Percentiles rank a stretch among this genome's conserved stretches.
These are phyloP conservation scores for Pterobdella sp. DNA, from an alignment of 2,888 invertebrate genomes.

Conservation along the genomic window DNA sequence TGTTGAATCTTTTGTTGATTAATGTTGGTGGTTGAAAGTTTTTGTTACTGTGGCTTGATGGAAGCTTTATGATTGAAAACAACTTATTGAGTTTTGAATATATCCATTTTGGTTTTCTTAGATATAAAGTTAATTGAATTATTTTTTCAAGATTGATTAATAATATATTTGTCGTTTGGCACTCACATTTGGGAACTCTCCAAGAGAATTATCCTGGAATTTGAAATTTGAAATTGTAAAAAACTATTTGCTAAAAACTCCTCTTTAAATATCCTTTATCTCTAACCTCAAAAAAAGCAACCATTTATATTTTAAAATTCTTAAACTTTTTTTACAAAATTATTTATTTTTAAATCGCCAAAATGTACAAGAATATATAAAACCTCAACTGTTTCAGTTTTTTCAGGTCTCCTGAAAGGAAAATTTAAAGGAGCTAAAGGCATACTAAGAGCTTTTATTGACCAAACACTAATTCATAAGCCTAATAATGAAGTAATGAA, in stretches of 20 bases:
- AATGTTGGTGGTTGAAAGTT: no score
- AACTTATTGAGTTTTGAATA: not conserved
- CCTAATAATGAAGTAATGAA: not conserved
- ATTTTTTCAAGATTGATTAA: not conserved
- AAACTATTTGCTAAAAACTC: not conserved
- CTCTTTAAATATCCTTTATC: not conserved
- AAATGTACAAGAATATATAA: not conserved
- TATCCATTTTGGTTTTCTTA: not conserved
- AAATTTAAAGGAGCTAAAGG: slow-evolving; percentile 65
- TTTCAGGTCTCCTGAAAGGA: slow-evolving; percentile 70
- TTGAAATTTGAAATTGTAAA: not conserved
- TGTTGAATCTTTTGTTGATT: no score
- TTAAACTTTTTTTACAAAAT: not conserved
- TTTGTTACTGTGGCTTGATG: no score
- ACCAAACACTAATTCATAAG: not conserved
- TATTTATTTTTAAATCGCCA: not conserved
- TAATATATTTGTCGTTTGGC: not conserved
- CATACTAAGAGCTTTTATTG: slow-evolving; percentile 55
- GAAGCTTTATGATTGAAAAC: not conserved
- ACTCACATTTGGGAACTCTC: slow-evolving; percentile 5
- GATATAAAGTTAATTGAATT: not conserved
- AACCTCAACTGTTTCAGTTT: slow-evolving; percentile 66
- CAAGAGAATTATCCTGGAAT: slow-evolving; percentile 6
- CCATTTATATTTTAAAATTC: not conserved
- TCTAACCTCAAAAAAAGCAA: not conserved